Percentiles rank a stretch among this genome's conserved stretches.
Conservation (phyloP, 2,113 vertebrate species). For the Sphyrna mokarran region DNA sequence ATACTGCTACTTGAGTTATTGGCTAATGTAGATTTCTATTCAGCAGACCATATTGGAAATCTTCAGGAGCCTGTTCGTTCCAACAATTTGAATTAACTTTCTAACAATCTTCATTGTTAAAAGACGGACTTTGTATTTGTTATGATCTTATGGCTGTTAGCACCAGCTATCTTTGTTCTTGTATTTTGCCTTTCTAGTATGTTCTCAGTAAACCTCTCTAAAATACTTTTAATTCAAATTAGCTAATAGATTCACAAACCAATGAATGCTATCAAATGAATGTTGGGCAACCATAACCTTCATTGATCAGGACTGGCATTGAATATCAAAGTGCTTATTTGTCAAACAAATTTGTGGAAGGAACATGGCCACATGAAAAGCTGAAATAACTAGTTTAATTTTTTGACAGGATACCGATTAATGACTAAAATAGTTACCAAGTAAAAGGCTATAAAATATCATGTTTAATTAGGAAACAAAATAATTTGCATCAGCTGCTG, state of each 20-base stretch:
- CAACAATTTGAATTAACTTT: not conserved
- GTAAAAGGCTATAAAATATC: not conserved
- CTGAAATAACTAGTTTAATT: not conserved
- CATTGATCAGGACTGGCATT: not conserved
- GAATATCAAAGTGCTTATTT: not conserved
- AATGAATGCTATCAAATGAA: not conserved
- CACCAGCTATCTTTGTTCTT: not conserved
- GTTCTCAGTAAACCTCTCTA: not conserved
- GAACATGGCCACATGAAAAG: not conserved
- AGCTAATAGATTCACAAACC: not conserved
- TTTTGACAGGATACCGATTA: not conserved
- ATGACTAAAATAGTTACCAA: not conserved
- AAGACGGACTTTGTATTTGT: not conserved
- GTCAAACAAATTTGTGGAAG: not conserved
- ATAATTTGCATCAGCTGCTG: not conserved
- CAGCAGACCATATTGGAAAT: not conserved
- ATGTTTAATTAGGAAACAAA: not conserved
- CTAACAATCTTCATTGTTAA: not conserved
- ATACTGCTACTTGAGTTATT: not conserved
- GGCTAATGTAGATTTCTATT: not conserved
- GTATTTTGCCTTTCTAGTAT: not conserved
- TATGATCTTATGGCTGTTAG: not conserved
- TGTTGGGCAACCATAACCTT: not conserved
- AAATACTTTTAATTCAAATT: not conserved
- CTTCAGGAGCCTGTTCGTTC: not conserved